Base-by-base conservation (phyloP, 2,113 vertebrate genomes). In the Tenrec ecaudatus region DNA sequence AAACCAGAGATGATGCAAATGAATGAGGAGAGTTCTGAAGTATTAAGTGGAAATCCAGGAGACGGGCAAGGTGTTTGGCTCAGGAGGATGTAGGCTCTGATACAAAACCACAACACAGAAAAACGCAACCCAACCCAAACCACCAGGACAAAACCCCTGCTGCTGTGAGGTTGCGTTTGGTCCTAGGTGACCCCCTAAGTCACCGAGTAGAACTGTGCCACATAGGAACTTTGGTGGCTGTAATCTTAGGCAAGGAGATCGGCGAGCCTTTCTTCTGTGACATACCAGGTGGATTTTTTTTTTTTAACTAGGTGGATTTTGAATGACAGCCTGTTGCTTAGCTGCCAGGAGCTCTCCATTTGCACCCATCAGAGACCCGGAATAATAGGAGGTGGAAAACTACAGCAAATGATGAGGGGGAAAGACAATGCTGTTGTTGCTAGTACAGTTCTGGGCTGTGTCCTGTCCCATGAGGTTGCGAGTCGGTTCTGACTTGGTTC, bases 21-120 rank as follows among this genome's bases (percentile, higher is more conserved):
- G 82, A 92, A 82, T 96, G 93, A 88, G 84, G 81, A 93, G 95
- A 71, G 86, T 79, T 58, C 64, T 81, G 90, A 93, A 86, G 31
- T 85, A 95, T 94, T 95, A 96, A 88, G 90, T 94, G 90, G 93
- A 89, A 95, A 89, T 93, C 78, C 43, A 80, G 47, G 77, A 92
- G 93, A 78, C 10, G 86, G 91, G 88, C 64, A 77, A 73, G 82
- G 82, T 68, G 78, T 40, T 57, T 87, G 84, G 64, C 20, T 91
- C 77, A n/a, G 81, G 71, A 71, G 68, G 69, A 83, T 81, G 40
- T 69, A 2, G 38, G 62, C 19, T 92, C 53, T 84, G 71, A 71
- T 71, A 71, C 15, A 71, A 71, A 33, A 22, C 20, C 4, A 66
- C 64, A 23, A 71, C 8, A 71, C 9, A n/a, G 17, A n/a, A 25